These are phyloP conservation scores for Fulmarus glacialis DNA, from an alignment of 2,113 vertebrate species.

Conservation along the genomic window DNA sequence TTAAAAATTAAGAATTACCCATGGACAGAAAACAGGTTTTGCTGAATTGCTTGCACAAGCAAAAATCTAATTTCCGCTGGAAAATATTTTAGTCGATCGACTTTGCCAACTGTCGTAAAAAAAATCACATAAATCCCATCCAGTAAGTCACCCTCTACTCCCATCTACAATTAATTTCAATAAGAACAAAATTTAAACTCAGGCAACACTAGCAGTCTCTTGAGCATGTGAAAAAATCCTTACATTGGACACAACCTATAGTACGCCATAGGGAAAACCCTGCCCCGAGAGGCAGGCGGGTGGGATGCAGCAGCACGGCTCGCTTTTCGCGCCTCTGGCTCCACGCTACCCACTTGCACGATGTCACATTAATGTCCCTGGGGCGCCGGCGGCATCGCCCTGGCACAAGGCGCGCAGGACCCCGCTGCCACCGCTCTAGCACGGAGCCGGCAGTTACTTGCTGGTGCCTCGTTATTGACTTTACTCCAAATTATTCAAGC, in stretches of 20 bases:
- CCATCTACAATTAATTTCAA: background rate
- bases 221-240: background rate
- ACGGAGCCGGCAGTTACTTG: background rate
- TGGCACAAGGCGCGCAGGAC: accelerated
- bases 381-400: background rate
- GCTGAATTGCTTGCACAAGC: background rate
- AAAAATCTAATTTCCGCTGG: background rate
- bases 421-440: accelerated
- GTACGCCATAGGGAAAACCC: background rate
- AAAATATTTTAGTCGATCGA: background rate
- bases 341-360: background rate
- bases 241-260: background rate
- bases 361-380: background rate
- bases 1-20: background rate
- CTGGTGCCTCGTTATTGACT: background rate
- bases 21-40: background rate
- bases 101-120: background rate
- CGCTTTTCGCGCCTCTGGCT: background rate
- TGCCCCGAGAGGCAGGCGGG: too few species aligned
- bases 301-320: background rate
- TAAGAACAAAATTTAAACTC: background rate
- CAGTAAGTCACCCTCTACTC: background rate
- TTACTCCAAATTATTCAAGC: background rate
- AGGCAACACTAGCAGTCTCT: background rate
- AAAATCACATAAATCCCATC: background rate